Base-by-base conservation (phyloP, 2,888 invertebrate genomes). In the Thera obeliscata region DNA sequence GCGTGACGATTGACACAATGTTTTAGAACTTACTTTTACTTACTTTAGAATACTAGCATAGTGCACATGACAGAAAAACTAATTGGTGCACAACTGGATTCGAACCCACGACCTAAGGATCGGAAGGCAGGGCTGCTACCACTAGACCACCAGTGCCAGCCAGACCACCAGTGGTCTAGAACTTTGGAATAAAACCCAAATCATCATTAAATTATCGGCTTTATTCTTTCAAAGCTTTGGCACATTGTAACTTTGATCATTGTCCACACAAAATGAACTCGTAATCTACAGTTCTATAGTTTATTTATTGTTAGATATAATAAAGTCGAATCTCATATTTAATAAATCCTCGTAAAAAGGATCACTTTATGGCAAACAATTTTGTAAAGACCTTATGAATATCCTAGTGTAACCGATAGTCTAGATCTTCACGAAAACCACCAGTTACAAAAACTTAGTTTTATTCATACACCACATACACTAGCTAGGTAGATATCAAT, bases 321-420 rank as follows among this genome's bases (percentile, higher is more conserved):
- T 5, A 5, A 4, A 48, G 33, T 41, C 35, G 4, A 48, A 52
- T 48, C 0, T 48, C n/a, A 48, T 46, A 11, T 2, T 50, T 56
- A 2, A 62, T 57, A 38, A 60, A 49, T 41, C 60, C 60, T 60
- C 41, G 65, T 60, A 60, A 56, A 66, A 61, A 61, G 55, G 59
- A 54, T 12, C 7, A 33, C 35, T 57, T 36, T 49, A 59, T 59
- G 48, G 43, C 33, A 66, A 46, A 57, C 8, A 57, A 36, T 46
- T 52, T 41, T 41, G 7, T 7, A 41, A 41, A 41, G 38, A 4
- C 38, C 38, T 38, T 38, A 6, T 38, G 0, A 6, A 38, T 38
- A 38, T 38, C 38, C n/a, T n/a, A n/a, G n/a, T n/a, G n/a, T n/a
- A n/a, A n/a, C n/a, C n/a, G n/a, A n/a, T n/a, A n/a, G n/a, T n/a